A percentile compares a stretch with the other conserved stretches of the same genome.
Evolutionary conservation across 53 echinoderm and acorn worm species (phyloP).

Genomic region (Holothuria scabra): DNA sequence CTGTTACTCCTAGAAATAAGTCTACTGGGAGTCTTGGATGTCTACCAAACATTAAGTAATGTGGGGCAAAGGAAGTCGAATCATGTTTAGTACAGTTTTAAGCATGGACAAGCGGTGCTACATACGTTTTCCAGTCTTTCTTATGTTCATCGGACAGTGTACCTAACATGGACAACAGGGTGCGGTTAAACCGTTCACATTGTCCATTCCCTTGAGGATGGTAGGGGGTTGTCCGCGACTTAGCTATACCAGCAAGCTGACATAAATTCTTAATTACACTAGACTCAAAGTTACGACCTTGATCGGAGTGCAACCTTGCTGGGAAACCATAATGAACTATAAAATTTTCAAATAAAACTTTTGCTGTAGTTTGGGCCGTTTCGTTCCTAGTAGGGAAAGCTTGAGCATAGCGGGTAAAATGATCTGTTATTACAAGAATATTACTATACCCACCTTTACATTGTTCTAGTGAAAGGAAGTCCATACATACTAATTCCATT

Average conservation of each 20-base stretch:
- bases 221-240: no score
- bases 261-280: no score
- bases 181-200: constrained; percentile 47
- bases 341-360: constrained; percentile 60
- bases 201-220: constrained; percentile 52
- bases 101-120: no score
- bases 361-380: constrained; percentile 62
- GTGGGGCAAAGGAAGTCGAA: constrained; percentile 2
- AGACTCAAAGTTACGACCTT: no score
- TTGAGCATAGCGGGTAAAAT: no score
- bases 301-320: no score
- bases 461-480: constrained; percentile 45
- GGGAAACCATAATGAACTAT: no score
- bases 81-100: constrained; percentile 28
- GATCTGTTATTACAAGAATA: constrained; percentile 63
- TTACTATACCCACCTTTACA: constrained; percentile 54
- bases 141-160: no score
- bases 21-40: constrained; percentile 30
- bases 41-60: constrained; percentile 38
- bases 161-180: constrained; percentile 26
- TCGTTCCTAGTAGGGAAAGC: constrained; percentile 70
- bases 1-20: background rate
- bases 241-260: no score
- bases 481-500: constrained; percentile 52
- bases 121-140: no score